Evolutionary conservation across 2,113 vertebrate species (phyloP), one percentile per base, ranked within the genome.

Genomic region (Gambusia holbrooki): DNA sequence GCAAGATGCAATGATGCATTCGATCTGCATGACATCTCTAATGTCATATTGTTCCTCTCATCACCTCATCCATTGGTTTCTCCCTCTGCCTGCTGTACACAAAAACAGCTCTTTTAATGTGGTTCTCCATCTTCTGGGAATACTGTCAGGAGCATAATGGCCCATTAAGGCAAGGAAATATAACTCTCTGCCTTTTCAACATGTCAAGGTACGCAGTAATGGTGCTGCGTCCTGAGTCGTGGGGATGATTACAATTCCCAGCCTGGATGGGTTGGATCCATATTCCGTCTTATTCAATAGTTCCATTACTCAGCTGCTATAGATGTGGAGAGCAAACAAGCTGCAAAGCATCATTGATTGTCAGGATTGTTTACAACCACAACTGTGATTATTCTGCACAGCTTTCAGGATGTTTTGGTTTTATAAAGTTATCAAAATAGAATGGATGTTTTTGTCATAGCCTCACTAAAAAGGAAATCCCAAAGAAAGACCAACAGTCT

Each of bases 181-280:
- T 45, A 68, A 89, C 89, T 86, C 66, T 17, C 62, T 79, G 32
- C 74, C 17, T 68, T 77, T 91, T 82, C 35, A 91, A 91, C 79
- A 87, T 67, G 76, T 84, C 80, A 69, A 75, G 74, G 78, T 82
- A 27, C 84, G 81, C 87, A 73, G 62, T 87, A 90, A 91, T 90
- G 81, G 82, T 19, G 17, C 63, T 63, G 51, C 66, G 60, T 85
- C 87, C 85, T 89, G 85, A 90, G 77, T 90, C 87, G 89, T 67
- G 35, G 62, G 67, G 83, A 85, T 76, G 80, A 40, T 69, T 66
- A 71, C 68, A 22, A n/a, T n/a, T n/a, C n/a, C n/a, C n/a, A 66
- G 73, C 74, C 29, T 74, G 67, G 29, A 32, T 30, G 40, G 28
- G 33, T 64, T n/a, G 15, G 1, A 80, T 75, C 33, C 66, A 78